phyloP scores from a whole-genome alignment of 2,113 vertebrate species.

The Chelonoidis abingdonii region DNA sequence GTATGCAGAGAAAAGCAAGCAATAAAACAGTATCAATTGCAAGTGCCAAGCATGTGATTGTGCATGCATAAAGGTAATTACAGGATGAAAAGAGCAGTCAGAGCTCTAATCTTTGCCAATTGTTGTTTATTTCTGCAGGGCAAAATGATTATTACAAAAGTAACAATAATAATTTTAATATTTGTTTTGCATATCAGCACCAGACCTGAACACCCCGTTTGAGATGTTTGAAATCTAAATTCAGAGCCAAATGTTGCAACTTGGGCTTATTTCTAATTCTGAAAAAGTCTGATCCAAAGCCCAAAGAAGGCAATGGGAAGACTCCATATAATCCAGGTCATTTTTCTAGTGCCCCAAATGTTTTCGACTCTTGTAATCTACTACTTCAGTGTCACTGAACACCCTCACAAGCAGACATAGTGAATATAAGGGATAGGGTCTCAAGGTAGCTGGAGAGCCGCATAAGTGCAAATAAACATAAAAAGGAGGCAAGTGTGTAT shows the following conservation, averaged over 20 bases:
- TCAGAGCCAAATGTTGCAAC: neutral
- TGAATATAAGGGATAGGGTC: neutral
- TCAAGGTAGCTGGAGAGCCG: neutral
- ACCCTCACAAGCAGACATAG: neutral
- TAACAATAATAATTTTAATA: slow-evolving; percentile 42
- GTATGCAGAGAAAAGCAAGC: slow-evolving; percentile 54
- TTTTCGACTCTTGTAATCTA: neutral
- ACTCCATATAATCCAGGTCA: neutral
- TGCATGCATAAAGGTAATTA: slow-evolving; percentile 56
- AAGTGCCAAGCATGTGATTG: slow-evolving; percentile 52
- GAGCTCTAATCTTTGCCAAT: slow-evolving; percentile 50
- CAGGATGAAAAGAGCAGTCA: slow-evolving; percentile 49
- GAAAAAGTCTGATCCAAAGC: slow-evolving; percentile 8
- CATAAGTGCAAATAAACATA: neutral
- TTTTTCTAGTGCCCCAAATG: neutral
- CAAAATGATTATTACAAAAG: slow-evolving; percentile 40
- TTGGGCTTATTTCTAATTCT: slow-evolving; percentile 7
- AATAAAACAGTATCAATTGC: slow-evolving; percentile 51
- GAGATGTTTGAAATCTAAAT: neutral
- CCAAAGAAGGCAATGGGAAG: neutral
- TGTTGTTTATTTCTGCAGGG: slow-evolving; percentile 47
- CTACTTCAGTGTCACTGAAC: neutral
- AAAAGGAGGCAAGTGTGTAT: neutral
- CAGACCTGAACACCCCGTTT: slow-evolving; percentile 1
- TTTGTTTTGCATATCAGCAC: slow-evolving; percentile 41